phyloP scores from a whole-genome alignment of 2,888 invertebrate genomes.

The Leptinotarsa haldemani region DNA sequence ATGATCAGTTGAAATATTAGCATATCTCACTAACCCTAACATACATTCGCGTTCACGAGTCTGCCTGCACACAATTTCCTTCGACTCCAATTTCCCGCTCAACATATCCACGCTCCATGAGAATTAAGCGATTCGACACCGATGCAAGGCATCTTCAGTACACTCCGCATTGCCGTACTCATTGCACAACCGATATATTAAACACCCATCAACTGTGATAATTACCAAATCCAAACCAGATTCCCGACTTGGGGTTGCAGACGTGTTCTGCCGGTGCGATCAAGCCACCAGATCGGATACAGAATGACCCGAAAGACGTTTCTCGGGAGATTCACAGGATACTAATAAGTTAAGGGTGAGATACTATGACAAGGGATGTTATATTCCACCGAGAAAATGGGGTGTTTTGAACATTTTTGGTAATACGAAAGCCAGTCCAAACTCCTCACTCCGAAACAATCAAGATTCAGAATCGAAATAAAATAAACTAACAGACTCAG shows the following conservation, averaged over 20 bases:
- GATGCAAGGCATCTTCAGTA: not conserved
- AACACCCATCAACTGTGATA: slow-evolving; percentile 2
- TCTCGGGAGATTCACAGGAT: not conserved
- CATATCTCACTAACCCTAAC: not conserved
- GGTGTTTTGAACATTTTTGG: no score
- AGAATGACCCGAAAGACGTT: not conserved
- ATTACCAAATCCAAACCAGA: slow-evolving; percentile 1
- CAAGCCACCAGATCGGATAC: not conserved
- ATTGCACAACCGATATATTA: slow-evolving; percentile 1
- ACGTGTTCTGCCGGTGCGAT: not conserved
- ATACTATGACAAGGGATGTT: no score
- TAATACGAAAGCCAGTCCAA: no score
- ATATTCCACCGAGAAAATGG: no score
- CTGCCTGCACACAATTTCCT: not conserved
- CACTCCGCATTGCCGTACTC: not conserved
- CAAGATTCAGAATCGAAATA: no score
- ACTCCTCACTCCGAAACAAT: no score
- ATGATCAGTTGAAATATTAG: no score
- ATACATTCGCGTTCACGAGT: not conserved
- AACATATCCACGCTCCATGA: not conserved
- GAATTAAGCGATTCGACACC: not conserved
- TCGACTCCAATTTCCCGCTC: not conserved
- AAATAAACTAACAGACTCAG: no score
- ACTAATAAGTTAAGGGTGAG: not conserved
- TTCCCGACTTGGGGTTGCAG: not conserved